Percentiles rank a stretch among this genome's conserved stretches.
phyloP scores from a whole-genome alignment of 2,113 vertebrate genomes.

The Anolis carolinensis region DNA sequence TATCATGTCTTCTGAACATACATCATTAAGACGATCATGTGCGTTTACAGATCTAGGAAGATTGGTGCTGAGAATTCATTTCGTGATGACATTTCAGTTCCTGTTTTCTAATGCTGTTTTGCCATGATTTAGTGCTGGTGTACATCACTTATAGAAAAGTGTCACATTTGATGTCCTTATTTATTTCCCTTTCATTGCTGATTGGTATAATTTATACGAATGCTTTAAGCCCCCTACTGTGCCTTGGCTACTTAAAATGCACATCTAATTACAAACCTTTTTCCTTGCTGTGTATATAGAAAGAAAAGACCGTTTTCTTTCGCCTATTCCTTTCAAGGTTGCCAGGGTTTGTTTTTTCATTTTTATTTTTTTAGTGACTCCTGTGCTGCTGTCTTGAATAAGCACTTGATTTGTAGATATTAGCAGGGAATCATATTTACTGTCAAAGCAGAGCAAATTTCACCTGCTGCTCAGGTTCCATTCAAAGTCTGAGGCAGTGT shows the following conservation, averaged over 20 bases:
- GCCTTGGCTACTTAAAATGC: constrained; percentile 58
- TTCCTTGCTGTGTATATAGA: constrained; percentile 43
- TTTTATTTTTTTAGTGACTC: neutral
- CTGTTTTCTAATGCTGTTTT: constrained; percentile 53
- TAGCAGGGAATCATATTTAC: neutral
- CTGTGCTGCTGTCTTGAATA: neutral
- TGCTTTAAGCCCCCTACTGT: constrained; percentile 53
- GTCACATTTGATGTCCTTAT: constrained; percentile 48
- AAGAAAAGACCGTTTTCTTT: neutral
- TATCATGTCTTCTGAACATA: constrained; percentile 47
- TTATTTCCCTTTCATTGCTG: constrained; percentile 46
- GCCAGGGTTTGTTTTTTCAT: neutral
- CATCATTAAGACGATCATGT: constrained; percentile 34
- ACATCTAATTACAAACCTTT: constrained; percentile 60
- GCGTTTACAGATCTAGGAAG: constrained; percentile 44
- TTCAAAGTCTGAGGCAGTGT: no score
- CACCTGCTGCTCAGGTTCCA: neutral
- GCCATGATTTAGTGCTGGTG: constrained; percentile 42
- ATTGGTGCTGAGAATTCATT: constrained; percentile 36
- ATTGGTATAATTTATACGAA: constrained; percentile 69
- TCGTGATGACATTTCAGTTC: constrained; percentile 37
- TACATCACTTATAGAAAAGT: constrained; percentile 42
- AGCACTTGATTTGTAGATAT: neutral
- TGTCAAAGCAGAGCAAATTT: neutral
- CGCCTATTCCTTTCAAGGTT: neutral